These are phyloP conservation scores for Triplophysa yarkandensis DNA, from an alignment of 2,797 vertebrate species.

Conservation along the genomic window DNA sequence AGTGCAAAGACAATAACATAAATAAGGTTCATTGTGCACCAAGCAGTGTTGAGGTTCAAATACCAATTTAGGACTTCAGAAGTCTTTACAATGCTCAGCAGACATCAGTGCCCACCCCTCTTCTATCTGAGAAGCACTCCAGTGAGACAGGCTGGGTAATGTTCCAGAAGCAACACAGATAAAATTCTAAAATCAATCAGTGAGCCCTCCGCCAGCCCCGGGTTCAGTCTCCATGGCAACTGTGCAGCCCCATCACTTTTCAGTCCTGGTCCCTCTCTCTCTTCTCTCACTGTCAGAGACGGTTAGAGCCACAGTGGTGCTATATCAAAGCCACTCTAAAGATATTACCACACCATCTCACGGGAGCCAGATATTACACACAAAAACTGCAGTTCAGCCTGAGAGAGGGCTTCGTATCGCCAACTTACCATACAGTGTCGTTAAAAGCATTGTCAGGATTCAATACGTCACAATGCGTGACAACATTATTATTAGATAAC, in stretches of 20 bases:
- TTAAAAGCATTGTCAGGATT: not conserved
- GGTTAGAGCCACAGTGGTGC: constrained; percentile 28
- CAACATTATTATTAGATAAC: not conserved
- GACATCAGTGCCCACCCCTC: not conserved
- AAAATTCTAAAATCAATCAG: constrained; percentile 50
- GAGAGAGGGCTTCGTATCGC: constrained; percentile 3
- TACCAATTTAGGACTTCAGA: constrained; percentile 8
- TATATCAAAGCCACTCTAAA: constrained; percentile 31
- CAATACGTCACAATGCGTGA: not conserved
- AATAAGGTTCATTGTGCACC: not conserved
- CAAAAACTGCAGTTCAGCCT: constrained; percentile 6
- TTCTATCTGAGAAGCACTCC: constrained; percentile 19
- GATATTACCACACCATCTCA: constrained; percentile 28
- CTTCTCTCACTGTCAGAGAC: constrained; percentile 12
- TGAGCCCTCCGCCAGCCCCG: constrained; percentile 35
- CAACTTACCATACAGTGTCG: not conserved
- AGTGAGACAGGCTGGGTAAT: constrained; percentile 37
- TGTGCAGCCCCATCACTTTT: constrained; percentile 22
- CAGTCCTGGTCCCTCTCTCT: constrained; percentile 1
- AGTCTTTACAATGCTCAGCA: not conserved
- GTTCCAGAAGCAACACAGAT: constrained; percentile 47
- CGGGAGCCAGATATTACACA: constrained; percentile 6
- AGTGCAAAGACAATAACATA: not conserved
- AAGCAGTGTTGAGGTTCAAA: not conserved
- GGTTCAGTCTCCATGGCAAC: constrained; percentile 56